Base-by-base conservation (phyloP, 2,113 vertebrate genomes). In the Poicephalus gulielmi region DNA sequence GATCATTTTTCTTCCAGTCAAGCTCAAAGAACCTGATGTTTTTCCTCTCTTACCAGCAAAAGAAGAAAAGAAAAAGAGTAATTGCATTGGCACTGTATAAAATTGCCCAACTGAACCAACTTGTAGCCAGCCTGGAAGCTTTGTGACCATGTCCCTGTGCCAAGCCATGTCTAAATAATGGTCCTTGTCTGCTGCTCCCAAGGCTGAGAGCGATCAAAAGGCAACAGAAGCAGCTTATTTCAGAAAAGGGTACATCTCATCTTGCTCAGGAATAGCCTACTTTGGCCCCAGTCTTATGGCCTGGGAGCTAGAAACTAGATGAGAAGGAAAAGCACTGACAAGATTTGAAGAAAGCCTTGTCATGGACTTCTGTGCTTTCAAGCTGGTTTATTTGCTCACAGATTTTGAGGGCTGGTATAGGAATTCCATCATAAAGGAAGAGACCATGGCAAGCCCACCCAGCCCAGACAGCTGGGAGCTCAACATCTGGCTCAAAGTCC, bases 1-100 rank as follows among this genome's bases (percentile, higher is more conserved):
- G 67, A 88, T 91, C 52, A 77, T 95, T 95, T 95, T 94, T 69
- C 37, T 96, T 94, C 57, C 44, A 79, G n/a, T 77, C 70, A 93
- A 92, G 37, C 47, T 49, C 62, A 73, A 87, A 79, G 37, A 95
- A 89, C n/a, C 52, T 35, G 2, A 79, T 2, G 39, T 86, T 94
- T 59, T 82, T 69, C 37, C 69, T 82, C 25, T 78, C 35, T 70
- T 86, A 84, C 7, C 78, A 73, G 20, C 1, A 50, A 33, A 62
- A 24, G 6, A 47, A 25, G 28, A 12, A 24, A n/a, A 31, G 28
- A 23, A 22, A 52, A 64, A 63, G 11, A 74, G 47, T 5, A 68
- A 77, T 69, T 83, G 44, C 57, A 83, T 67, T 88, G 44, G 60
- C 43, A 44, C 70, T 49, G 62, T 86, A 80, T 67, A 92, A 96